These are phyloP conservation scores for Mus spicilegus DNA, from an alignment of 2,113 vertebrate species.

Conservation along the genomic window DNA sequence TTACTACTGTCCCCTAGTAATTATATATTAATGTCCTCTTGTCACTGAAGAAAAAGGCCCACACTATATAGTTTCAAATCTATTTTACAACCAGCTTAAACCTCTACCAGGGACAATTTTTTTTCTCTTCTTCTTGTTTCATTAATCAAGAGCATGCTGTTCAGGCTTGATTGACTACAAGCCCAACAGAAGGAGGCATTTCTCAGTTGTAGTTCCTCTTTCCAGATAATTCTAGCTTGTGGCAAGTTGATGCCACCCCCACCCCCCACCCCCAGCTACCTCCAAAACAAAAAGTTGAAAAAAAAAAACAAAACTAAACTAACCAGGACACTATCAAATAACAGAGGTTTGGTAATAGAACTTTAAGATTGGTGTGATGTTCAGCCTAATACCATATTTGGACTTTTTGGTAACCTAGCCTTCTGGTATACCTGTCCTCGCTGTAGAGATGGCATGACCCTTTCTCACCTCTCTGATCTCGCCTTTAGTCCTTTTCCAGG, in stretches of 20 bases:
- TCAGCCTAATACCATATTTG: background rate
- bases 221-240: background rate
- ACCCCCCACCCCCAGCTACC: too few relatives aligned
- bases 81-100: background rate
- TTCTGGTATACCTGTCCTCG: background rate
- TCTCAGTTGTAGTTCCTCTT: background rate
- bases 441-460: background rate
- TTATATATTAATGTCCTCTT: background rate
- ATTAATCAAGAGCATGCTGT: background rate
- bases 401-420: background rate
- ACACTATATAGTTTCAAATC: background rate
- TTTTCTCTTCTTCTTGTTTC: constrained; percentile 30
- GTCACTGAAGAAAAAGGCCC: constrained; percentile 4
- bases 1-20: background rate
- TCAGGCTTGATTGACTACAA: background rate
- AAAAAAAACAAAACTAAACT: background rate
- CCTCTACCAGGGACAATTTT: background rate
- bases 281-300: background rate
- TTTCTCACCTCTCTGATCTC: background rate
- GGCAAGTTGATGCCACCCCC: background rate
- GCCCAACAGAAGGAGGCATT: background rate
- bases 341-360: background rate
- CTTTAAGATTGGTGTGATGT: background rate
- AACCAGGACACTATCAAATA: background rate
- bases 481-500: constrained; percentile 24